Conservation (phyloP, 2,888 invertebrate genomes). For the Cheiracanthium punctorium region DNA sequence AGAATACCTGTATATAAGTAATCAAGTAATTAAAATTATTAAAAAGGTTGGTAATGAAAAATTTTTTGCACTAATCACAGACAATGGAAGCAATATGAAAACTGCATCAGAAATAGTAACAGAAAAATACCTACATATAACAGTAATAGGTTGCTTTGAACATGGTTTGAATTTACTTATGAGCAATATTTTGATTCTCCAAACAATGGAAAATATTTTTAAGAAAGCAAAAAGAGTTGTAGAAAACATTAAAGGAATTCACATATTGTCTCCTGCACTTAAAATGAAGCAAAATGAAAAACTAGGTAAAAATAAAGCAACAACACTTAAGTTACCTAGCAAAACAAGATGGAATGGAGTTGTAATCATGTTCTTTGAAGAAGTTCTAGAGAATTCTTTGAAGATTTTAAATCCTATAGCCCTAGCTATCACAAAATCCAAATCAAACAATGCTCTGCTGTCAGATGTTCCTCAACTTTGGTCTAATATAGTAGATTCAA, state of each 20-base stretch:
- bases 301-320: slow-evolving; percentile 6
- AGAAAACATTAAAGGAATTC: slow-evolving; percentile 4
- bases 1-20: background rate
- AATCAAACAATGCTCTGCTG: background rate
- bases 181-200: background rate
- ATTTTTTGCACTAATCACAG: slow-evolving; percentile 11
- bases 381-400: slow-evolving; percentile 3
- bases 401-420: background rate
- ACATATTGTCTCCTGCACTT: slow-evolving; percentile 4
- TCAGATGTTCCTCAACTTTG: slow-evolving; percentile 1
- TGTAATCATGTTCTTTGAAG: slow-evolving; percentile 20
- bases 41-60: slow-evolving; percentile 14
- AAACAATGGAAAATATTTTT: slow-evolving; percentile 4
- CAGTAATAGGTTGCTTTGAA: slow-evolving; percentile 9
- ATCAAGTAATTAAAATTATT: background rate
- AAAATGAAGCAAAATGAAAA: slow-evolving; percentile 16
- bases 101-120: slow-evolving; percentile 7
- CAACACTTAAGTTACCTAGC: slow-evolving; percentile 5
- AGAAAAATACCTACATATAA: slow-evolving; percentile 4
- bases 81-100: slow-evolving; percentile 16
- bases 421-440: too few species aligned
- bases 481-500: background rate
- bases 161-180: background rate
- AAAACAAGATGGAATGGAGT: slow-evolving; percentile 21
- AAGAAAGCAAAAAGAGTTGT: slow-evolving; percentile 15